A percentile compares a stretch with the other conserved stretches of the same genome.
phyloP scores from a whole-genome alignment of 2,113 vertebrate genomes.

The Ceyx margarethae region DNA sequence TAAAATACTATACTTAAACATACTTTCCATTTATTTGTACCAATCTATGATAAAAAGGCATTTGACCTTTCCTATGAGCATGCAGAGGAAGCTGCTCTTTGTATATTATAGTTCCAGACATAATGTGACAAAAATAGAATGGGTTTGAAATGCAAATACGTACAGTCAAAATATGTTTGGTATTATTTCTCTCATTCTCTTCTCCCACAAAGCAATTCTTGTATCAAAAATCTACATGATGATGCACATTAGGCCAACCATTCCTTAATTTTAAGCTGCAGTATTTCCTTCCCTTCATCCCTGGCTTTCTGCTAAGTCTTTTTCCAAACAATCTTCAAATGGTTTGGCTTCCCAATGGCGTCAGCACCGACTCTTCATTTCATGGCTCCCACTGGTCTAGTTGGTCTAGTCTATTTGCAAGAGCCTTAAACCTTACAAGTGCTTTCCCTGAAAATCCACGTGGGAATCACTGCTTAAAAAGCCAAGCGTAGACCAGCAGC shows the following conservation, averaged over 20 bases:
- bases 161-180: neutral
- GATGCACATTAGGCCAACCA: neutral
- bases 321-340: neutral
- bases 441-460: neutral
- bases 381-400: neutral
- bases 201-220: neutral
- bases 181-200: neutral
- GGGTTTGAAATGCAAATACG: neutral
- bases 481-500: fast-evolving
- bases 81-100: neutral
- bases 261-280: neutral
- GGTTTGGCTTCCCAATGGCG: neutral
- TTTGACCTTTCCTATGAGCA: neutral
- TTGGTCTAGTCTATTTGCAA: neutral
- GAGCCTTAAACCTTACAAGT: neutral
- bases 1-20: neutral
- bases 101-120: neutral
- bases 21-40: neutral
- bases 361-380: neutral
- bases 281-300: neutral
- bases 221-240: neutral
- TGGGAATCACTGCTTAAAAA: neutral
- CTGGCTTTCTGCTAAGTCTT: neutral
- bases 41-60: neutral
- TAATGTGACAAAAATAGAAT: neutral